Percentiles rank a stretch among this genome's conserved stretches.
Conservation (phyloP, 2,888 invertebrate genomes). For the Gari tellinella region DNA sequence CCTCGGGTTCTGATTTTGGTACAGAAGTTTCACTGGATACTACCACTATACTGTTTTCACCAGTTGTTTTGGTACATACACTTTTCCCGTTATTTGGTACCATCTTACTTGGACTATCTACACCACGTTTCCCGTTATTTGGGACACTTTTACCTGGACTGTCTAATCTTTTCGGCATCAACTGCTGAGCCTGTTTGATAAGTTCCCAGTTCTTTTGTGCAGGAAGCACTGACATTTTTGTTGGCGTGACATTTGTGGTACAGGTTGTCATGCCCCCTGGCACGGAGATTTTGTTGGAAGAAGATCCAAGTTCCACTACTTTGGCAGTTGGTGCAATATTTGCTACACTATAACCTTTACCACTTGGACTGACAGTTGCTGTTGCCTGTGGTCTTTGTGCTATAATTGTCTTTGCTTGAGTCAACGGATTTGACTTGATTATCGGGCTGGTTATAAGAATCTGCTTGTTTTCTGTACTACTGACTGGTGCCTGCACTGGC, state of each 20-base stretch:
- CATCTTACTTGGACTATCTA: too few relatives aligned
- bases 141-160: not conserved
- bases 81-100: conserved; percentile 1
- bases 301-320: conserved; percentile 22
- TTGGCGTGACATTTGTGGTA: conserved; percentile 2
- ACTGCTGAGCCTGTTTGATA: conserved; percentile 48
- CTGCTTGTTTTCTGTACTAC: conserved; percentile 40
- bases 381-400: not conserved
- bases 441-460: conserved; percentile 39
- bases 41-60: too few relatives aligned
- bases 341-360: too few relatives aligned
- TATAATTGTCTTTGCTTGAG: not conserved
- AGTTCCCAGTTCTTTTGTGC: conserved; percentile 59
- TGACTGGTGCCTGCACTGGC: conserved; percentile 44
- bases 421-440: conserved; percentile 5
- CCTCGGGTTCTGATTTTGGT: too few relatives aligned
- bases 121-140: not conserved
- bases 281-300: conserved; percentile 1
- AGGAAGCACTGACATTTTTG: conserved; percentile 41
- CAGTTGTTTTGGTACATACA: too few relatives aligned
- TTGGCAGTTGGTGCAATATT: conserved; percentile 23
- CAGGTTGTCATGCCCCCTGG: not conserved
- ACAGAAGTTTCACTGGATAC: too few relatives aligned
- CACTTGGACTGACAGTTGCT: not conserved
- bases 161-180: conserved; percentile 20